phyloP scores from a whole-genome alignment of 2,888 invertebrate genomes.

The Acronicta alni region DNA sequence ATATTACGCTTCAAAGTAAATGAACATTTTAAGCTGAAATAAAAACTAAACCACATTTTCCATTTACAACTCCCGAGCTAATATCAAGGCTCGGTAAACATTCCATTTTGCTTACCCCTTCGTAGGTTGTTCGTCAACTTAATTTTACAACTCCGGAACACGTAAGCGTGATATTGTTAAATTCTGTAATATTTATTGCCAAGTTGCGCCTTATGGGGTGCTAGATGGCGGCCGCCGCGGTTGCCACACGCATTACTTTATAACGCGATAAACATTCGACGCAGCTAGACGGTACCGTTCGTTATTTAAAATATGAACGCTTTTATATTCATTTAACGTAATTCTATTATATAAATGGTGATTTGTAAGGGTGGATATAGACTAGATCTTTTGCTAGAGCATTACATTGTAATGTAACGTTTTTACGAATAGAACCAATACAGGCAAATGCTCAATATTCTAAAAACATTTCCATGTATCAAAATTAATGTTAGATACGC shows the following conservation, averaged over 20 bases:
- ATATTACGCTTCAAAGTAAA: slow-evolving; percentile 44
- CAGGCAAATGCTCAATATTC: no score
- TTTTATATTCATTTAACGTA: slow-evolving; percentile 23
- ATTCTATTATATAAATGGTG: slow-evolving; percentile 17
- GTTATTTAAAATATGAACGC: slow-evolving; percentile 25
- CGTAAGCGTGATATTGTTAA: slow-evolving; percentile 65
- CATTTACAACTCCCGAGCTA: slow-evolving; percentile 47
- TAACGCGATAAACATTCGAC: slow-evolving; percentile 57
- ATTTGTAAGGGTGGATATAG: slow-evolving; percentile 12
- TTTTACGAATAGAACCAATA: no score
- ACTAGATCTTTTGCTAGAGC: no score
- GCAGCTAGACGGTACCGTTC: slow-evolving; percentile 40
- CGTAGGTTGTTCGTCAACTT: slow-evolving; percentile 66
- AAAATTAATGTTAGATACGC: no score
- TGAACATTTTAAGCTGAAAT: slow-evolving; percentile 46
- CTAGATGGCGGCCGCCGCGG: slow-evolving; percentile 56
- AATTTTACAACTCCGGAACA: slow-evolving; percentile 78
- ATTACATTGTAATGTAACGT: no score
- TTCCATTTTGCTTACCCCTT: slow-evolving; percentile 53
- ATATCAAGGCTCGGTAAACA: slow-evolving; percentile 57
- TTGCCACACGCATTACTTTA: slow-evolving; percentile 55
- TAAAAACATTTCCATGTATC: no score
- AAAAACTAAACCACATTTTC: slow-evolving; percentile 53
- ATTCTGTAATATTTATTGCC: slow-evolving; percentile 59
- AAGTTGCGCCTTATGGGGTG: slow-evolving; percentile 64